Base-by-base conservation (phyloP, 2,113 vertebrate species). In the Pedetes capensis region DNA sequence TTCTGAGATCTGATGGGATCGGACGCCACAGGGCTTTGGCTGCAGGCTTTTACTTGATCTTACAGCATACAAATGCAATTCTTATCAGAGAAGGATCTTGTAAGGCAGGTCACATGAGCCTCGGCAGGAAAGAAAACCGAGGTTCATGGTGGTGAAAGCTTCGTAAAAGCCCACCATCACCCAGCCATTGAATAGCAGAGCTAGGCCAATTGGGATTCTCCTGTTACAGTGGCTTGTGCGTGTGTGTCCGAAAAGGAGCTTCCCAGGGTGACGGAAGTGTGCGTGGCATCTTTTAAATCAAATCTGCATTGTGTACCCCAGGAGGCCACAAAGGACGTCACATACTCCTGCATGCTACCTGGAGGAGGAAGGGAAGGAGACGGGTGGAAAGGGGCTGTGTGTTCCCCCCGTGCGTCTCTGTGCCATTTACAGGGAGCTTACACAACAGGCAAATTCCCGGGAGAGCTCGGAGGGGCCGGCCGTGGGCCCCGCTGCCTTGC, bases 391-490 rank as follows among this genome's bases (percentile, higher is more conserved):
- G 27, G 22, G 42, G 10, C 29, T 39, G 5, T 55, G 61, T 84
- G 63, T 53, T 18, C 10, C 2, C 27, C 1, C 17, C 5, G 7
- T 23, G 11, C 61, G 42, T 39, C 12, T 49, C 0, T 75, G 18
- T 51, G 57, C 47, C 34, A 16, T 44, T 79, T 37, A 0, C 22
- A 6, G 61, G 85, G 55, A n/a, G 4, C n/a, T n/a, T n/a, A n/a
- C n/a, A n/a, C n/a, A 53, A 88, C n/a, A 32, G 18, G 32, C 39
- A 32, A 25, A 37, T 55, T 16, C 4, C 49, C 42, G 2, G 5
- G 0, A 3, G 86, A 63, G n/a, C 27, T 37, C 47, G 2, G 10
- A 17, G 6, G 68, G 13, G 25, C 17, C 2, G 0, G n/a, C n/a
- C 25, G 34, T 10, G 8, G 11, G 47, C 8, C 4, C 53, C 17